Conservation (phyloP, 2,113 vertebrate genomes). For the Hippocampus barbouri region DNA sequence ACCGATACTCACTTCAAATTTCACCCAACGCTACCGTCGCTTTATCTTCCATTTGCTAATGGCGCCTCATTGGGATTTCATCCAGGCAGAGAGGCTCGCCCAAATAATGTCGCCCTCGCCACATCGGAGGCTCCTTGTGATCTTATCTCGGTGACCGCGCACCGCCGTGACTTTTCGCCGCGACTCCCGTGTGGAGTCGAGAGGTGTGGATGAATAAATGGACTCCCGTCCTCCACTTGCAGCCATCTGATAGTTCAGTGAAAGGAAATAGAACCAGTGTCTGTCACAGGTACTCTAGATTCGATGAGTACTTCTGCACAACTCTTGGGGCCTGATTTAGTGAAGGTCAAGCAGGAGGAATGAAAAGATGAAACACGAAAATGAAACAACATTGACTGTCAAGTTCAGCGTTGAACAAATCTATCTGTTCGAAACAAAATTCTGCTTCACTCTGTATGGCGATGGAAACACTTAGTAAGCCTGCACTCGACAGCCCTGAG, state of each 20-base stretch:
- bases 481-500: too few species aligned
- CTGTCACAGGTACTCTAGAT: not conserved
- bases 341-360: not conserved
- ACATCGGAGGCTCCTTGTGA: conserved; percentile 13
- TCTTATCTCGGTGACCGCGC: conserved; percentile 21
- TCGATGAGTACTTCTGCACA: not conserved
- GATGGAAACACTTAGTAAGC: too few species aligned
- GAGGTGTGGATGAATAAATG: not conserved
- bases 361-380: not conserved
- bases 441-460: too few species aligned
- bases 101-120: conserved; percentile 12
- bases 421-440: too few species aligned
- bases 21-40: conserved; percentile 37
- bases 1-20: conserved; percentile 39
- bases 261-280: not conserved
- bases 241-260: not conserved
- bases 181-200: conserved; percentile 1
- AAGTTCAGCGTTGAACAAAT: too few species aligned
- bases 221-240: not conserved
- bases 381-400: too few species aligned
- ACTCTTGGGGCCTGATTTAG: not conserved
- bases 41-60: conserved; percentile 14
- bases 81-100: conserved; percentile 19
- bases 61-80: not conserved
- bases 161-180: conserved; percentile 4